These are phyloP conservation scores for Eilema caniola DNA, from an alignment of 2,888 invertebrate species.

Conservation along the genomic window DNA sequence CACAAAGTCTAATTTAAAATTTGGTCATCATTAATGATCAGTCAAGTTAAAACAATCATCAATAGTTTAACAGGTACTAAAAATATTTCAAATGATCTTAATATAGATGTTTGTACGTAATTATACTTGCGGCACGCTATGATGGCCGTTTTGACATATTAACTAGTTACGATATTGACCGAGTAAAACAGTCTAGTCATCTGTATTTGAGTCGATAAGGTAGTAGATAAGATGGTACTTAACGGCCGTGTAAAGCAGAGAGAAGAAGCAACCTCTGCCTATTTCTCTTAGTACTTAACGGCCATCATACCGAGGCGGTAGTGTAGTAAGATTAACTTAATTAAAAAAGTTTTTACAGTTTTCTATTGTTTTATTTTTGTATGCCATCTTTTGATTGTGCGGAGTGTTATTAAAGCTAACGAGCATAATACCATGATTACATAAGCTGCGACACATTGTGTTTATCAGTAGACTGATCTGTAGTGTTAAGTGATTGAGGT, in stretches of 20 bases:
- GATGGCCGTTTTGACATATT: no score
- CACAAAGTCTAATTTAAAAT: slow-evolving; percentile 74
- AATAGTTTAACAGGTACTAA: background rate
- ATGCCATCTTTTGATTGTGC: background rate
- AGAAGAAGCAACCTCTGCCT: no score
- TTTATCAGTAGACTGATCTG: slow-evolving; percentile 66
- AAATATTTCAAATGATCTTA: slow-evolving; percentile 21
- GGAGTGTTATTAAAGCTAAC: background rate
- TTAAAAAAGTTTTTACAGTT: slow-evolving; percentile 26
- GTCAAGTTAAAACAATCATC: background rate
- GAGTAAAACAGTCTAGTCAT: no score
- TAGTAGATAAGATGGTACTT: no score
- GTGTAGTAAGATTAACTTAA: slow-evolving; percentile 27
- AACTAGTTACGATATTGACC: no score
- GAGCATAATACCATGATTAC: slow-evolving; percentile 29
- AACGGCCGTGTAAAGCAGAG: no score
- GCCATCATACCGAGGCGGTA: no score
- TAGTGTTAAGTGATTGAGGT: slow-evolving; percentile 70
- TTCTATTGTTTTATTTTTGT: slow-evolving; percentile 1
- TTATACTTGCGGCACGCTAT: no score
- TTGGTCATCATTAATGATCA: slow-evolving; percentile 2
- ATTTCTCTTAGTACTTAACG: no score
- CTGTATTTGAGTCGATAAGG: no score
- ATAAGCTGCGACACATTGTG: slow-evolving; percentile 54
- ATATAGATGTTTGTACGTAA: slow-evolving; percentile 11